A percentile compares a stretch with the other conserved stretches of the same genome.
phyloP scores from a whole-genome alignment of 2,797 vertebrate genomes.

The Psittacula derbiana region DNA sequence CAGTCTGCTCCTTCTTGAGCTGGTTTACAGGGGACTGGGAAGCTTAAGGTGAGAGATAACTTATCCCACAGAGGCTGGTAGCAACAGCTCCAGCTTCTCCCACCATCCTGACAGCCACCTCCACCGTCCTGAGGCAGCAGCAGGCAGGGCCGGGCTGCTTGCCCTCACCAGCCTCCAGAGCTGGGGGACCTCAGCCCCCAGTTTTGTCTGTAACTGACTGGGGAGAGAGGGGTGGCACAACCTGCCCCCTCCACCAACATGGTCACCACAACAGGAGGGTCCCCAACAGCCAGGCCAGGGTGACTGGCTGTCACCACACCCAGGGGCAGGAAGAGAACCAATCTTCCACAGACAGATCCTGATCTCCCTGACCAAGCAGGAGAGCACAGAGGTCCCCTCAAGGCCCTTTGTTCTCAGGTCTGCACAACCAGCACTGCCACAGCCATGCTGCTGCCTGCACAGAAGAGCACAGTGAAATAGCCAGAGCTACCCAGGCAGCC shows the following conservation, averaged over 20 bases:
- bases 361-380: rapidly evolving
- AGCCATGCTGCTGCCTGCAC: not conserved
- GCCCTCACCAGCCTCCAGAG: not conserved
- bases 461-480: not conserved
- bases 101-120: rapidly evolving
- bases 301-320: not conserved
- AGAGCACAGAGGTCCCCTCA: not conserved
- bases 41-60: not conserved
- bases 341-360: not conserved
- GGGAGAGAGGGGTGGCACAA: not conserved
- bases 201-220: not conserved
- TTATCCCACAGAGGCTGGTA: not conserved
- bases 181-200: not conserved
- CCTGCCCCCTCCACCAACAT: rapidly evolving
- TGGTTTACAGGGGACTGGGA: not conserved
- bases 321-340: not conserved
- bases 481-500: not conserved
- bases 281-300: not conserved
- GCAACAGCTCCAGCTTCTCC: not conserved
- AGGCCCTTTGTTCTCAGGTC: not conserved
- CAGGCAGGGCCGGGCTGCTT: not conserved
- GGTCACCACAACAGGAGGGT: not conserved
- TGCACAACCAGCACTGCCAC: not conserved
- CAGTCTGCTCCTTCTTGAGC: not conserved
- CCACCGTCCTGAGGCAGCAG: rapidly evolving